These are phyloP conservation scores for Steatornis caripensis DNA, from an alignment of 2,113 vertebrate genomes.

Conservation along the genomic window DNA sequence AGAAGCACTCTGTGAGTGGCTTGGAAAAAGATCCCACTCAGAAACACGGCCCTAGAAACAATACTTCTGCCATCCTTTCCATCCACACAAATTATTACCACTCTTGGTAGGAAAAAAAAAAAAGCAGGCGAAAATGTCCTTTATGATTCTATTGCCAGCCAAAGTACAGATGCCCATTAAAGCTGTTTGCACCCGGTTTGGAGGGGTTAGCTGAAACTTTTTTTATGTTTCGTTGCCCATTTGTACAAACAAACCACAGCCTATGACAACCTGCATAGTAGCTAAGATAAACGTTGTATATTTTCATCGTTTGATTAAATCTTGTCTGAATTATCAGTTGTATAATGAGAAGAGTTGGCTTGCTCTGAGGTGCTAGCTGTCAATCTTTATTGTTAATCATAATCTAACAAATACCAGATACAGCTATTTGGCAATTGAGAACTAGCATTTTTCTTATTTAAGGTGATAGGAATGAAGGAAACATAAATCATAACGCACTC, in stretches of 20 bases:
- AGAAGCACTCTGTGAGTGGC: neutral
- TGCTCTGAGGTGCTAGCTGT: constrained; percentile 20
- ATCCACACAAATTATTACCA: neutral
- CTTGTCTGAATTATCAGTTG: constrained; percentile 19
- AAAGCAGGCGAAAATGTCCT: neutral
- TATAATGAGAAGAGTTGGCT: constrained; percentile 19
- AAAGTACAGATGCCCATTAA: neutral
- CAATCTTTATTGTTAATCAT: constrained; percentile 37
- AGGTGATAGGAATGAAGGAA: constrained; percentile 62
- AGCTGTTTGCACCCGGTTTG: neutral
- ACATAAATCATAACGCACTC: constrained; percentile 60
- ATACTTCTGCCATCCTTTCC: neutral
- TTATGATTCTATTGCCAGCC: neutral
- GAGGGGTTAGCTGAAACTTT: neutral
- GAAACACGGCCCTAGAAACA: neutral
- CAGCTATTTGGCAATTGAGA: constrained; percentile 42
- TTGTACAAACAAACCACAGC: neutral
- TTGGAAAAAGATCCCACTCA: neutral
- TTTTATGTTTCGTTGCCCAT: neutral
- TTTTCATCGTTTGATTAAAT: constrained; percentile 32
- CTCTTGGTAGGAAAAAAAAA: neutral
- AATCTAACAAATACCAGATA: constrained; percentile 53
- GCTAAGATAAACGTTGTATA: neutral
- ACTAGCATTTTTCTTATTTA: constrained; percentile 66
- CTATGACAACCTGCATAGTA: neutral